These are phyloP conservation scores for Quadriops clusia DNA, from an alignment of 2,888 invertebrate species.

Conservation along the genomic window DNA sequence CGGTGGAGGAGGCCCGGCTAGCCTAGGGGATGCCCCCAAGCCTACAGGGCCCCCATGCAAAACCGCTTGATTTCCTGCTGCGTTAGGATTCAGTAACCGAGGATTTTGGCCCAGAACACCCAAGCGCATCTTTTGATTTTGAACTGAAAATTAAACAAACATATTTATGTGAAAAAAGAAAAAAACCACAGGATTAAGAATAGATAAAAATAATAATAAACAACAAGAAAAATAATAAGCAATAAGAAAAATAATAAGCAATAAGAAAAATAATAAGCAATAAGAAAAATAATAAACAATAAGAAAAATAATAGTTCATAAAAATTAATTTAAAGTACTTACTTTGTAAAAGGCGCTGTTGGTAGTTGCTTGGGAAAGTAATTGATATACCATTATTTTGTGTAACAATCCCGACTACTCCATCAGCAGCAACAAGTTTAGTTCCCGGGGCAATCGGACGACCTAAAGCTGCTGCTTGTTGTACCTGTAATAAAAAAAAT, in stretches of 20 bases:
- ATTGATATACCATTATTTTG: slow-evolving; percentile 49
- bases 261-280: neutral
- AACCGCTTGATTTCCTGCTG: no score
- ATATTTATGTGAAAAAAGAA: neutral
- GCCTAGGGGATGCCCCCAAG: slow-evolving; percentile 11
- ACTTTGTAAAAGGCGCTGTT: slow-evolving; percentile 29
- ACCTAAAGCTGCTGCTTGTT: slow-evolving; percentile 50
- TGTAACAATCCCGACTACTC: slow-evolving; percentile 53
- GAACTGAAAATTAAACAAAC: no score
- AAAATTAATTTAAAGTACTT: slow-evolving; percentile 16
- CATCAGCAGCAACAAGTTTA: slow-evolving; percentile 45
- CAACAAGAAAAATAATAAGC: neutral
- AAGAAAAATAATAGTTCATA: neutral
- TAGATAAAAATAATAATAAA: neutral
- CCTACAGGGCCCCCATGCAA: slow-evolving; percentile 12
- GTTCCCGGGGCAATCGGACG: slow-evolving; percentile 45
- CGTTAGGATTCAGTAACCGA: slow-evolving; percentile 19
- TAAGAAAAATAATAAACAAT: neutral
- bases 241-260: neutral
- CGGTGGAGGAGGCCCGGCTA: slow-evolving; percentile 46
- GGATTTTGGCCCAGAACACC: slow-evolving; percentile 20
- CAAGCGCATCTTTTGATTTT: slow-evolving; percentile 35
- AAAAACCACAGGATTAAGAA: neutral
- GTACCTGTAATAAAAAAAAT: slow-evolving; percentile 43
- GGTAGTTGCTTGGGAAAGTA: slow-evolving; percentile 40